Evolutionary conservation across 2,113 vertebrate species (phyloP).

Genomic region (Cyprichromis sp.): DNA sequence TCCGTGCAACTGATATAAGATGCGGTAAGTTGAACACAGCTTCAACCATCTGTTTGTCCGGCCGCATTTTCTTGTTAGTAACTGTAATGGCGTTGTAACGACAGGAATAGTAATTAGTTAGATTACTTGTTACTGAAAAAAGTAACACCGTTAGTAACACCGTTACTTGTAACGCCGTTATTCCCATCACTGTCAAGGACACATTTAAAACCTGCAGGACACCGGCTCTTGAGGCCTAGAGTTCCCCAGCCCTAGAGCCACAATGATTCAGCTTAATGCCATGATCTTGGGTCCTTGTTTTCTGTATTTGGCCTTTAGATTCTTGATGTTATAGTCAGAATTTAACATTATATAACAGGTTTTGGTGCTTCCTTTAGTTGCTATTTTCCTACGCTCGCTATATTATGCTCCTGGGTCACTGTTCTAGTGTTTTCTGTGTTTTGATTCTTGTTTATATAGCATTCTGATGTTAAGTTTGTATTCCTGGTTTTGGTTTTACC

Average conservation of each 20-base stretch:
- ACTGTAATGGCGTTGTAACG: neutral
- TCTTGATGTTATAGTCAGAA: neutral
- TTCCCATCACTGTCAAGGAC: neutral
- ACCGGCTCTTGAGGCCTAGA: neutral
- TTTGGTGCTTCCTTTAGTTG: neutral
- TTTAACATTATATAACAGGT: neutral
- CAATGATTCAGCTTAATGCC: neutral
- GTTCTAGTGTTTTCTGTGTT: neutral
- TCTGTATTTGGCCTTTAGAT: neutral
- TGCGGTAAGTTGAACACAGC: rapidly evolving
- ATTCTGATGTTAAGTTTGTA: neutral
- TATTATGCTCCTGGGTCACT: neutral
- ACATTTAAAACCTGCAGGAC: neutral
- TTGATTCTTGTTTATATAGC: neutral
- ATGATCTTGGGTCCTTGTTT: neutral
- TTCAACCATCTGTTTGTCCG: neutral
- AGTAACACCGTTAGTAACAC: neutral
- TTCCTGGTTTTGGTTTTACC: neutral
- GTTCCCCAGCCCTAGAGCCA: neutral
- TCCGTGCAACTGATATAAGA: neutral
- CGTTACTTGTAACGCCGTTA: neutral
- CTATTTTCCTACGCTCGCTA: neutral
- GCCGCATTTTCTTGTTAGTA: neutral
- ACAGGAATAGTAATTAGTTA: rapidly evolving
- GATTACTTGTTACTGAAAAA: neutral